Evolutionary conservation across 1,140 invertebrate genomes (phyloP), one percentile per base, ranked within the genome.

Genomic region (Leptopilina clavipes): DNA sequence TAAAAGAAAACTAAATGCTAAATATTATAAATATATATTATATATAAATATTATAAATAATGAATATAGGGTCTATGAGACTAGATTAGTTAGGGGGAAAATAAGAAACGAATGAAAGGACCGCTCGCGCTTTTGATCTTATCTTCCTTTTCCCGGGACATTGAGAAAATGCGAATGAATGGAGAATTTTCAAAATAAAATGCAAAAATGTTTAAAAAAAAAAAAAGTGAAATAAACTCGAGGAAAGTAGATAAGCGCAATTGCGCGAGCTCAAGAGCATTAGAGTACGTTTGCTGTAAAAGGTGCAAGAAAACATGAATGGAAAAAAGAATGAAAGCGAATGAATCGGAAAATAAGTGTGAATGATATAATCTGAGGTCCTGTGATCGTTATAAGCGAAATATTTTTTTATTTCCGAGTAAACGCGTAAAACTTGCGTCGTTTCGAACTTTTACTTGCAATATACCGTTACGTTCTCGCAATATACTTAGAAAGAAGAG

Each of bases 371-470:
- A 90, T 91, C 89, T 89, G 89, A 91, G 90, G 90, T 90, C 89
- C 90, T 90, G 90, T 91, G 90, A 91, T 91, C 89, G 89, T 91
- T 90, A 91, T 89, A 90, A 90, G 88, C 89, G 86, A 91, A 90
- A 90, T 90, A 90, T 91, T 91, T 91, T 91, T 90, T 91, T 91
- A 91, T 91, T 91, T 91, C 89, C 84, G 86, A 86, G 87, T 89
- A 88, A 89, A 90, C 86, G 86, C 87, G 87, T 88, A 88, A 79
- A 87, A 88, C 82, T 88, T 90, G 88, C 89, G 88, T 90, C 88
- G 88, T 89, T 90, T 89, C 83, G 84, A 89, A 89, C 85, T 90
- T 91, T 90, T 88, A 89, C 86, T 90, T 90, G 89, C 89, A 91
- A 90, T 90, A 89, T 87, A 90, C 86, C 89, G 86, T 90, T 90